Evolutionary conservation across 2,113 vertebrate species (phyloP), one percentile per base, ranked within the genome.

Genomic region (Melanocharis versteri): DNA sequence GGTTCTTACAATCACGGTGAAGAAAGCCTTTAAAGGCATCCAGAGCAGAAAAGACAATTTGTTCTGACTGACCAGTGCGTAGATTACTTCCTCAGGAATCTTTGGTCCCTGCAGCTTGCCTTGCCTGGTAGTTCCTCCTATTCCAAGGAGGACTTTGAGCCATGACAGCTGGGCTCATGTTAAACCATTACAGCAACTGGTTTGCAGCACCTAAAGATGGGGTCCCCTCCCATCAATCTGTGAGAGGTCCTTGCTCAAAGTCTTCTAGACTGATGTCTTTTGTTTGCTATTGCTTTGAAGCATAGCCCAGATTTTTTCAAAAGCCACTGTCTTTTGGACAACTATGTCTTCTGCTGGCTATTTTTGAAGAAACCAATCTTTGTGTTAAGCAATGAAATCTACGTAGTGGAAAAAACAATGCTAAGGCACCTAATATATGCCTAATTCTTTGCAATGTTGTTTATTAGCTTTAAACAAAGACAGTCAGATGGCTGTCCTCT

Each of bases 301-400:
- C 15, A 23, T 6, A 44, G 57, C 7, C 13, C 13, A 64, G 15
- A 40, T 62, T 57, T 66, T 92, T 47, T 61, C 6, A 48, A 80
- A 77, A 94, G 4, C 1, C 0, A 2, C 3, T 16, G 5, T 68
- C 31, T 57, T 90, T 40, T 11, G 17, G 11, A 50, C 12, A 69
- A 5, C 10, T 58, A 21, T 27, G 3, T 1, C 0, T 82, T 85
- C 44, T 11, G 3, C 11, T 4, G 1, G 5, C 4, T 39, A 5
- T 64, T 88, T 83, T 35, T 1, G 4, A 28, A 27, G 33, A 85
- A 82, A 35, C 2, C 6, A 8, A 11, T 44, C 28, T 80, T 68
- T 1, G 2, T 19, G 6, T 40, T 58, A 60, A 76, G 21, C 14
- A 13, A 44, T 10, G 26, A 44, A 84, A 84, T 17, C 3, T 16